Base-by-base conservation (phyloP, 2,888 invertebrate genomes). In the Tenthredo distinguenda region DNA sequence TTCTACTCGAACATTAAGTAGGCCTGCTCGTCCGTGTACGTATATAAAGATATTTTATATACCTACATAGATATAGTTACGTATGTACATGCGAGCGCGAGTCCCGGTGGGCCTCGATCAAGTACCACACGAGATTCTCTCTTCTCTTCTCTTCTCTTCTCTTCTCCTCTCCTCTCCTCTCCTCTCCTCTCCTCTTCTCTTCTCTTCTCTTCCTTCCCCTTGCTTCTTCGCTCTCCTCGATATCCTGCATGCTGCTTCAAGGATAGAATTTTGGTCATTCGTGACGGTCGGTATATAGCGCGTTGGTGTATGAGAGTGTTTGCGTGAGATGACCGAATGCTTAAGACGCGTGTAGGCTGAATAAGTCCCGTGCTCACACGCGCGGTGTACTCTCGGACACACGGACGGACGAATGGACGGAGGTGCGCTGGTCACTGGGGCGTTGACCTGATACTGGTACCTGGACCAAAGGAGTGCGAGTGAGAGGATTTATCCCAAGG, bases 391-490 rank as follows among this genome's bases (percentile, higher is more conserved):
- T 85, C 76, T 77, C 86, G 68, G 72, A 79, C 84, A 74, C 79
- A 81, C 50, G 47, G 62, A 86, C 76, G 74, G 47, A 86, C 62
- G 85, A 84, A 87, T 88, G 92, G 90, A 91, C 90, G 91, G 83
- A 91, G 91, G 91, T 91, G 90, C 91, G 90, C 91, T 93, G 92
- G 92, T 93, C 92, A 93, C 91, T 93, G 87, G 93, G 93, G 92
- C 93, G 92, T 93, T 93, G 93, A 93, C 93, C 93, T 91, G 92
- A 90, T 89, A 91, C 89, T 87, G 89, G 90, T 65, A 68, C 88
- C 90, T 88, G 91, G 90, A 91, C 92, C 91, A 91, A 91, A 92
- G 89, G 90, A 90, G 91, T 89, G 89, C 89, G 90, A 91, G 91
- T 87, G 87, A 88, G 87, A 88, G 88, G 88, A 87, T 88, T 89